Evolutionary conservation across 2,888 invertebrate genomes (phyloP), one percentile per base, ranked within the genome.

Genomic region (Cantharis lateralis): DNA sequence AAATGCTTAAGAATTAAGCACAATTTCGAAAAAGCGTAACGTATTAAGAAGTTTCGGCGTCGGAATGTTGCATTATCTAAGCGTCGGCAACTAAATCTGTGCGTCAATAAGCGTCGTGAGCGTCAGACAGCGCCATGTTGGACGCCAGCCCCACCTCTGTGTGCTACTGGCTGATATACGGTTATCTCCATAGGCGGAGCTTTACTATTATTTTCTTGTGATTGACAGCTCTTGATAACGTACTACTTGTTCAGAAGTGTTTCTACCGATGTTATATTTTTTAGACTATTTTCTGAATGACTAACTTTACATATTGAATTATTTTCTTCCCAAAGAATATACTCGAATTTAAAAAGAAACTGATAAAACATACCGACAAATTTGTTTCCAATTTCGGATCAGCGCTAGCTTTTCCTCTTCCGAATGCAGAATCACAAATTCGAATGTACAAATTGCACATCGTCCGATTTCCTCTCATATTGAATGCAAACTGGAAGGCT

Each of bases 161-260:
- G 72, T 79, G 74, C 76, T 78, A 80, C 81, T 81, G 80, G 84
- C 78, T 81, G 75, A 74, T 76, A 80, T 79, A 79, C 73, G 75
- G 75, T 80, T 79, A 80, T 80, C 81, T 82, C 79, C 78, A 82
- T 79, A 77, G 82, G 82, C 81, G 82, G 82, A 72, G 82, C 75
- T 77, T 79, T 63, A 71, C 78, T 78, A 79, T 80, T 78, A 80
- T 81, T 78, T 78, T 81, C 76, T 77, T 84, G 85, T 87, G 86
- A 87, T 87, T 87, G 87, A 87, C 87, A 86, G 81, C 81, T 81
- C 79, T 81, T 84, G 84, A 85, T 85, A 84, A 77, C 77, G 32
- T 70, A 84, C 80, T 75, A 76, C 76, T 76, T 78, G 78, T 78
- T 76, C 76, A 76, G 62, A 68, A 72, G 71, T 73, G 68, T 66